Percentiles rank a stretch among this genome's conserved stretches.
These are phyloP conservation scores for Oopsacas minuta DNA, from an alignment of 37 sponge, comb jelly and placozoan genomes.

Conservation along the genomic window DNA sequence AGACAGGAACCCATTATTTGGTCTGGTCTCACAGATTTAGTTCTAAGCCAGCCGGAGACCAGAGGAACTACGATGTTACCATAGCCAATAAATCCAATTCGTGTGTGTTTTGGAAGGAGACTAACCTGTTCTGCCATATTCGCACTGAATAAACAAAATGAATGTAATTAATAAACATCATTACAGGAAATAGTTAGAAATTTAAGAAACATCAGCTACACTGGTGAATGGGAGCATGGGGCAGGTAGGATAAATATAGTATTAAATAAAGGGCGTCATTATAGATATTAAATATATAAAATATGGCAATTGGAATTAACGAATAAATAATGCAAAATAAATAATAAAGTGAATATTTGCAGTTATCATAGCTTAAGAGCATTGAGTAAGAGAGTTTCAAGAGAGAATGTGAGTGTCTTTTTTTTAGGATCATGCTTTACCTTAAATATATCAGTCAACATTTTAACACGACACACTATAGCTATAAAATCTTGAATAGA, in stretches of 20 bases:
- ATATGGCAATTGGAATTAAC: too few relatives aligned
- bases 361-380: not conserved
- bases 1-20: not conserved
- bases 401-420: not conserved
- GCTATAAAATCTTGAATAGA: not conserved
- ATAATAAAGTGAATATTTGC: not conserved
- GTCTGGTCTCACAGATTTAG: not conserved
- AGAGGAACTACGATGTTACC: constrained; percentile 7
- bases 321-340: too few relatives aligned
- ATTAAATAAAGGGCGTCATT: too few relatives aligned
- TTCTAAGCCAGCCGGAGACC: not conserved
- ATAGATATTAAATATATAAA: too few relatives aligned
- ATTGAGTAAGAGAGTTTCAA: not conserved
- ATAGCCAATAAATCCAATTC: not conserved
- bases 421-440: constrained; percentile 7
- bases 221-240: too few relatives aligned
- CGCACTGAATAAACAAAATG: too few relatives aligned
- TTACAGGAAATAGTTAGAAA: too few relatives aligned
- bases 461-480: not conserved
- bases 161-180: too few relatives aligned
- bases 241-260: too few relatives aligned
- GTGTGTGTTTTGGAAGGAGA: not conserved
- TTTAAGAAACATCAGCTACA: too few relatives aligned
- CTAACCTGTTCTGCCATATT: not conserved
- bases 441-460: not conserved